Conservation (phyloP, 1,140 invertebrate species). For the Drosophila melanica region DNA sequence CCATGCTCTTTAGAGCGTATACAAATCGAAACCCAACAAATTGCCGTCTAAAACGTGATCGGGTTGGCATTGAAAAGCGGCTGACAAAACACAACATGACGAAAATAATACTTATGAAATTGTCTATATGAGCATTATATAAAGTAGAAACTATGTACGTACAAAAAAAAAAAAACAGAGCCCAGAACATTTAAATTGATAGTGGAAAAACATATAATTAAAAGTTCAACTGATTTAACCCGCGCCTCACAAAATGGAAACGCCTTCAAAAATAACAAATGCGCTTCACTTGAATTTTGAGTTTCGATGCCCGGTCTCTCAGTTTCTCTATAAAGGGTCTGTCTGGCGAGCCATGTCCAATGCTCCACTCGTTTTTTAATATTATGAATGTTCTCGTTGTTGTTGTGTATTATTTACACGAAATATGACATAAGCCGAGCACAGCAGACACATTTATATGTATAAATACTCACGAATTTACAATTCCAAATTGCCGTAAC, state of each 20-base stretch:
- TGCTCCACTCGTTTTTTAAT: neutral
- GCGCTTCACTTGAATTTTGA: conserved; percentile 27
- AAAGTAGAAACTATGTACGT: conserved; percentile 13
- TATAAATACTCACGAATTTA: conserved; percentile 12
- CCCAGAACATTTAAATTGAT: conserved; percentile 69
- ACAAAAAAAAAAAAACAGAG: conserved; percentile 25
- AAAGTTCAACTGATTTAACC: conserved; percentile 74
- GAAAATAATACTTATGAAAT: conserved; percentile 54
- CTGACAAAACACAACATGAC: conserved; percentile 54
- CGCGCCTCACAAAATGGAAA: conserved; percentile 49
- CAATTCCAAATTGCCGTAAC: conserved; percentile 39
- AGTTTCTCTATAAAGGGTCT: conserved; percentile 9
- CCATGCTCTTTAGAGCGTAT: conserved; percentile 74
- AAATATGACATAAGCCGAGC: conserved; percentile 56
- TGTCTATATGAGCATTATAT: conserved; percentile 21
- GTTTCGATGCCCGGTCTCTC: conserved; percentile 21
- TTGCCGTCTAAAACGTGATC: conserved; percentile 70
- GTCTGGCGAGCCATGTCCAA: conserved; percentile 3
- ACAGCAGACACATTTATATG: conserved; percentile 10
- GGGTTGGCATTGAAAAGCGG: conserved; percentile 71
- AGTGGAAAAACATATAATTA: conserved; percentile 70
- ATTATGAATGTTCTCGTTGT: neutral
- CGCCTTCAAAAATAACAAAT: conserved; percentile 45
- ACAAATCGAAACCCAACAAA: conserved; percentile 68
- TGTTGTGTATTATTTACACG: conserved; percentile 8